Evolutionary conservation across 2,113 vertebrate species (phyloP), one percentile per base, ranked within the genome.

Genomic region (Colinus virginianus): DNA sequence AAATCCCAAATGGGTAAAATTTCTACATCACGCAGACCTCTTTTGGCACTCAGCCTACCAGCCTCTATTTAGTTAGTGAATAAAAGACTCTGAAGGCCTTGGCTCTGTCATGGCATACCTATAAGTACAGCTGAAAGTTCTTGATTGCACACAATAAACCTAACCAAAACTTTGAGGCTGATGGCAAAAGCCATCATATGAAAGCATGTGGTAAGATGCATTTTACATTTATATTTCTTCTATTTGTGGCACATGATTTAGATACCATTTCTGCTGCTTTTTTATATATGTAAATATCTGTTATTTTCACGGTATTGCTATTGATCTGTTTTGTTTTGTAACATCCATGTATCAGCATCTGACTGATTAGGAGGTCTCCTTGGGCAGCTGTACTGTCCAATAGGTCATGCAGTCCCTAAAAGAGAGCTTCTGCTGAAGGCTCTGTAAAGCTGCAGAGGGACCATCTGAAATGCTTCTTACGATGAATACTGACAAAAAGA

Each of bases 1-100:
- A 93, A 93, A 91, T 84, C 86, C 94, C 82, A 75, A 94, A 94
- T 87, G 93, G 68, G 78, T 92, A 53, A 81, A 80, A 90, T 55
- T 71, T 71, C 81, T 78, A 26, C 81, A 89, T 66, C 85, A 70
- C 77, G 78, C 91, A 94, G 84, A 83, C 55, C 63, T 92, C 88
- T 83, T 89, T 87, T 93, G 88, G 95, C 87, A 72, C 70, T 89
- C 49, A 74, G 91, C 91, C 95, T 90, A 36, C 89, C 51, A 79
- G 75, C 20, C 2, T 89, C 67, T 71, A 55, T 92, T 87, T 94
- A 95, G 96, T 95, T 90, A 84, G 84, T 77, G 93, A 93, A 88
- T 93, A 93, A 93, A 93, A 82, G 62, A 67, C 84, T 79, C 81
- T 68, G 62, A 86, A 84, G 67, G 74, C 70, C 81, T 92, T 87